Base-by-base conservation (phyloP, 2,797 vertebrate species). In the Eidolon dupreanum region DNA sequence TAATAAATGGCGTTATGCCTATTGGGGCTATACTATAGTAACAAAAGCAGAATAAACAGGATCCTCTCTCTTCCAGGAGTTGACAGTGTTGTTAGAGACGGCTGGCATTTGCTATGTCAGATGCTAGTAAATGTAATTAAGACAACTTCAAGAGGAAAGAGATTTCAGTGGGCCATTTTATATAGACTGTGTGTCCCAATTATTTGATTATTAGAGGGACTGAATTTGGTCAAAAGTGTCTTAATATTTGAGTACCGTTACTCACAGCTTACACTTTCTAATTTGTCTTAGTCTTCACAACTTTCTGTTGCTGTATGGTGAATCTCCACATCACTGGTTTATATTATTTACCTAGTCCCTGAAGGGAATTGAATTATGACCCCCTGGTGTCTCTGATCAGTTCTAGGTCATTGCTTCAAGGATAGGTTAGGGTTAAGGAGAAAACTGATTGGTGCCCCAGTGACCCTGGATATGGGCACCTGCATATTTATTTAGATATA, bases 211-310 rank as follows among this genome's bases (percentile, higher is more conserved):
- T 28, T 75, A 73, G 65, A 90, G 53, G 33, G 36, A 92, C 70
- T 84, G n/a, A 78, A 79, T 89, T 79, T 95, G 33, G 51, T 49
- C 26, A 36, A 22, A 79, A 88, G 16, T 86, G n/a, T 77, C 59
- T 88, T 88, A 87, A 36, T 90, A 73, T 65, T 86, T 88, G 66
- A 92, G 38, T 92, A 38, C 13, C 13, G 77, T 85, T 82, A 73
- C 46, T 73, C 22, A 33, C 16, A 73, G 70, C 38, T 74, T 94
- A 63, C 2, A n/a, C 38, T 88, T 90, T 93, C 33, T 90, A 46
- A 63, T 90, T 90, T 94, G 66, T 26, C 89, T 73, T 8, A 51
- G 61, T 87, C 12, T 31, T 79, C 36, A 15, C 31, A 57, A 49
- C 51, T 81, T 89, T 49, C 43, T 65, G 0, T 78, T 90, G 36